phyloP scores from a whole-genome alignment of 2,888 invertebrate genomes.

The Aphelenchoides bicaudatus region DNA sequence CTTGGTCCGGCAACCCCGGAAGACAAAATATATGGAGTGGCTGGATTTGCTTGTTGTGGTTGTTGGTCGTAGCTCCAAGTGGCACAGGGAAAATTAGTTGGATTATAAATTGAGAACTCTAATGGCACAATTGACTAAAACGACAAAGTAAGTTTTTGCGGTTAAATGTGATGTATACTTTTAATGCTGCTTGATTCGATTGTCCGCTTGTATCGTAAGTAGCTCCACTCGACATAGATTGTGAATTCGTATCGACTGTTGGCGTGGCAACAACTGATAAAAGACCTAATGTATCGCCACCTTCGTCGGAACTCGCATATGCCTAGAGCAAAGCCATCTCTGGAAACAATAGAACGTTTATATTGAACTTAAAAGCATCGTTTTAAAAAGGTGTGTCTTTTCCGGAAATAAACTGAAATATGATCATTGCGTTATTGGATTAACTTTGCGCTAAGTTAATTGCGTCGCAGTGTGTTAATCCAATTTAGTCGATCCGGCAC shows the following conservation, averaged over 20 bases:
- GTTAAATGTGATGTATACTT: too few relatives aligned
- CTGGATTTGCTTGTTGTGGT: not conserved
- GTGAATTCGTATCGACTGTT: too few relatives aligned
- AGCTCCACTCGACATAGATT: slow-evolving; percentile 1
- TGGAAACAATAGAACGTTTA: too few relatives aligned
- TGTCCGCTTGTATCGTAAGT: too few relatives aligned
- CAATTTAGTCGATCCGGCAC: too few relatives aligned
- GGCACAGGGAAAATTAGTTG: too few relatives aligned
- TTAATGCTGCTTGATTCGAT: too few relatives aligned
- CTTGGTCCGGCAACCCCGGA: not conserved
- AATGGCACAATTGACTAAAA: slow-evolving; percentile 14
- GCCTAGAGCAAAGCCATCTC: not conserved
- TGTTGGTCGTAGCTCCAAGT: slow-evolving; percentile 2
- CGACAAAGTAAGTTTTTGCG: too few relatives aligned
- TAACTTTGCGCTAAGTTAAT: too few relatives aligned
- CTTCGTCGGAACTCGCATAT: slow-evolving; percentile 8
- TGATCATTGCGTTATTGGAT: not conserved
- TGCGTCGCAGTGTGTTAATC: too few relatives aligned
- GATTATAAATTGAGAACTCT: slow-evolving; percentile 17
- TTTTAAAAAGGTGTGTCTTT: not conserved
- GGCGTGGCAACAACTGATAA: not conserved
- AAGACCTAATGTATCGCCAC: not conserved
- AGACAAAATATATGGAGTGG: not conserved
- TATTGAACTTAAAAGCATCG: too few relatives aligned
- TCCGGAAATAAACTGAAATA: not conserved